Base-by-base conservation (phyloP, 2,888 invertebrate species). In the Microchrysa polita region DNA sequence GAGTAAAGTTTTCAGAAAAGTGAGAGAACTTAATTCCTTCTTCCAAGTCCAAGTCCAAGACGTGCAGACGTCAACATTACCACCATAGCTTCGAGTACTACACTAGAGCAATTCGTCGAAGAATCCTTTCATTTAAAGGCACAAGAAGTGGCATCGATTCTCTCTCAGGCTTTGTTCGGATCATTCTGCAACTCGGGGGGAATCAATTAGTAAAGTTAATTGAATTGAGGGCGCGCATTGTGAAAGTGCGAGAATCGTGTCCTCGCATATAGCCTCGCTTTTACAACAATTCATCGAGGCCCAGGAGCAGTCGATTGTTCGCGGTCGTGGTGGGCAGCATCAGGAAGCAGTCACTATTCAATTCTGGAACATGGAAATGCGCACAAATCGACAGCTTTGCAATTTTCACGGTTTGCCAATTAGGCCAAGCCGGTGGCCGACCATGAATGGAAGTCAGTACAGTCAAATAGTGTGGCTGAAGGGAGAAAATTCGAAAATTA, bases 131-230 rank as follows among this genome's bases (percentile, higher is more conserved):
- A 14, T n/a, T n/a, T n/a, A 23, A 53, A 12, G n/a, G 16, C 34
- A n/a, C n/a, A n/a, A n/a, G n/a, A n/a, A 14, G 20, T 53, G 27
- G 27, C 7, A 34, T 5, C 55, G 20, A 27, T 57, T 20, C 2
- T 1, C 22, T 34, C 34, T 2, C 55, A 14, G 14, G n/a, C 20
- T 10, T 53, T 34, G 27, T 7, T 34, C 27, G 27, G 27, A 34
- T 34, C 27, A 34, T 34, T 34, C 27, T 34, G 27, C 27, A 34
- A 34, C 27, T 34, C 27, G 27, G 27, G 18, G 12, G 14, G 42
- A 55, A 44, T 34, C 55, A 69, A 69, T 69, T 69, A 69, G 55
- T 55, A 16, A 42, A 55, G 55, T 69, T 55, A 69, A 69, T 69
- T 69, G 40, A 69, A 69, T 55, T 20, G 65, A 65, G 22, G n/a